Base-by-base conservation (phyloP, 2,888 invertebrate species). In the Fabriciana adippe region DNA sequence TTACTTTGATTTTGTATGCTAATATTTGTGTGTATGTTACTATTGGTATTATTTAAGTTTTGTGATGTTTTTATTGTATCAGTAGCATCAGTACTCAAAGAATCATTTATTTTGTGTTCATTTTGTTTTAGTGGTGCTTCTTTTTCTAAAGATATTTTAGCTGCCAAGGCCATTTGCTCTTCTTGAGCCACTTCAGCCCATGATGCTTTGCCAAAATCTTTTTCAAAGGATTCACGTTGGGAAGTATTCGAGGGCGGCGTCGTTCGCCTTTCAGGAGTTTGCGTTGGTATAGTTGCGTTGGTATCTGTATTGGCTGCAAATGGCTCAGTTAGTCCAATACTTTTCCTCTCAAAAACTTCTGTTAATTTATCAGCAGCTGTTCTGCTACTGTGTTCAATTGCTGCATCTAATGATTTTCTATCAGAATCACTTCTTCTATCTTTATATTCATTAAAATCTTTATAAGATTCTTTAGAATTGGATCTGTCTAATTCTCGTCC, bases 131-230 rank as follows among this genome's bases (percentile, higher is more conserved):
- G 66, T 54, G 76, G 53, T 45, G 72, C 53, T 57, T 77, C 71
- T 77, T 84, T 87, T 69, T 90, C 88, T 63, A 72, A 31, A 50
- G 80, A 56, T 72, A 86, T 86, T 1, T 77, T 70, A 70, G 75
- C 71, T 60, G 68, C 75, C 48, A 75, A 78, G 67, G 73, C 80
- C 64, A 65, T 78, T 66, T 83, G 75, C 65, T 92, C 92, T 61
- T 93, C 93, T 75, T 88, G 91, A 47, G 90, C 76, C 31, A 82
- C 86, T 71, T 93, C 93, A 47, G 93, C 93, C 93, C 93, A 93
- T 1, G 93, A 91, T 51, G 90, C 80, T 80, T 84, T 88, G 15
- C 84, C 81, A 71, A 84, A 87, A 78, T 90, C 90, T 81, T 85
- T 93, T 79, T 92, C 93, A 63, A 81, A 76, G 5, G 93, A 92